These are phyloP conservation scores for Agelastica alni DNA, from an alignment of 2,888 invertebrate species.

Conservation along the genomic window DNA sequence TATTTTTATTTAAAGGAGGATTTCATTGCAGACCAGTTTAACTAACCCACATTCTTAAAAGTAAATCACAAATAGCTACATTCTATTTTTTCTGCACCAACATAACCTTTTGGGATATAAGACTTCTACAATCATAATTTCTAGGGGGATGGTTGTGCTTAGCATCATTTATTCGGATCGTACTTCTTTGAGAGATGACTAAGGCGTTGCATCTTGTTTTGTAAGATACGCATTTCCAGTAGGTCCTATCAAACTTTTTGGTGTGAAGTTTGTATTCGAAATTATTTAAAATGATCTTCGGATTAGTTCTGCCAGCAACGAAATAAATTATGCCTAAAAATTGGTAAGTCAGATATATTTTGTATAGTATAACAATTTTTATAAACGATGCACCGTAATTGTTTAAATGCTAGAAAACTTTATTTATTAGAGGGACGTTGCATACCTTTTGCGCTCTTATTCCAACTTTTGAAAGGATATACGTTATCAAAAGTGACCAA, in stretches of 20 bases:
- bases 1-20: too few relatives aligned
- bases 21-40: too few relatives aligned
- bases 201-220: slow-evolving; percentile 41
- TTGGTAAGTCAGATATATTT: too few relatives aligned
- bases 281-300: slow-evolving; percentile 43
- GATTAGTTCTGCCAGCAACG: slow-evolving; percentile 40
- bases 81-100: slow-evolving; percentile 24
- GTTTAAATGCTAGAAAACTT: too few relatives aligned
- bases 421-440: too few relatives aligned
- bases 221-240: slow-evolving; percentile 44
- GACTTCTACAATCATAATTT: slow-evolving; percentile 28
- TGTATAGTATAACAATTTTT: too few relatives aligned
- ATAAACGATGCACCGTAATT: too few relatives aligned
- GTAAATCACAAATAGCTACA: too few relatives aligned
- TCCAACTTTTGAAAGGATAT: too few relatives aligned
- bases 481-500: too few relatives aligned
- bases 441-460: too few relatives aligned
- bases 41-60: too few relatives aligned
- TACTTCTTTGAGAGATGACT: slow-evolving; percentile 37
- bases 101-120: slow-evolving; percentile 29
- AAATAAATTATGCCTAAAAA: slow-evolving; percentile 40
- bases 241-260: slow-evolving; percentile 37
- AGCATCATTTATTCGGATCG: slow-evolving; percentile 32
- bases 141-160: slow-evolving; percentile 42
- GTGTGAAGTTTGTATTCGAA: slow-evolving; percentile 40